phyloP scores from a whole-genome alignment of 2,888 invertebrate species.

The Aleiodes leptofemur region DNA sequence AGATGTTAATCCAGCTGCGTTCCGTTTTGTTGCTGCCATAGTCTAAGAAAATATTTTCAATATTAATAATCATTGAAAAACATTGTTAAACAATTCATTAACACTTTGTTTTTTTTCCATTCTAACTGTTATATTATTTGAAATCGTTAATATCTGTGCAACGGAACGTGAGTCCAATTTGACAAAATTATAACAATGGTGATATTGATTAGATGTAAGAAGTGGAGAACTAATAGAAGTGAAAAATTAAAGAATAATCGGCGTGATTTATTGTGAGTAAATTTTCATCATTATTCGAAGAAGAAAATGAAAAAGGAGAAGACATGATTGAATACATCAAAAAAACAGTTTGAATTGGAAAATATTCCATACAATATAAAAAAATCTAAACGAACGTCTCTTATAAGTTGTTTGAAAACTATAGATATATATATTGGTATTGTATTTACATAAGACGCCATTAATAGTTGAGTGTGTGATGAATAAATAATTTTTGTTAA shows the following conservation, averaged over 20 bases:
- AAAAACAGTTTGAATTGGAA: not conserved
- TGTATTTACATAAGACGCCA: too few species aligned
- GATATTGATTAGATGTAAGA: slow-evolving; percentile 39
- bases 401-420: too few species aligned
- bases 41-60: slow-evolving; percentile 81
- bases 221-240: slow-evolving; percentile 45
- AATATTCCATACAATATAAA: too few species aligned
- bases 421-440: too few species aligned
- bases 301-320: slow-evolving; percentile 32
- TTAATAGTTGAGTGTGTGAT: too few species aligned
- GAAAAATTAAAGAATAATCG: slow-evolving; percentile 39
- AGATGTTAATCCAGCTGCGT: slow-evolving; percentile 94
- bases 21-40: slow-evolving; percentile 99
- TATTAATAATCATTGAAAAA: slow-evolving; percentile 51
- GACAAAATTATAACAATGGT: slow-evolving; percentile 21
- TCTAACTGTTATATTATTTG: slow-evolving; percentile 34
- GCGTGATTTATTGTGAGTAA: slow-evolving; percentile 19
- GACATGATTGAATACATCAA: slow-evolving; percentile 5
- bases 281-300: slow-evolving; percentile 13
- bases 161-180: slow-evolving; percentile 23
- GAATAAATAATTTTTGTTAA: too few species aligned
- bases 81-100: slow-evolving; percentile 29
- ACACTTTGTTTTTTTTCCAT: slow-evolving; percentile 12
- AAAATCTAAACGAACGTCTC: too few species aligned
- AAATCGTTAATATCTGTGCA: slow-evolving; percentile 18